Conservation (phyloP, 2,797 vertebrate species). For the Melanotaenia parkinsoni region DNA sequence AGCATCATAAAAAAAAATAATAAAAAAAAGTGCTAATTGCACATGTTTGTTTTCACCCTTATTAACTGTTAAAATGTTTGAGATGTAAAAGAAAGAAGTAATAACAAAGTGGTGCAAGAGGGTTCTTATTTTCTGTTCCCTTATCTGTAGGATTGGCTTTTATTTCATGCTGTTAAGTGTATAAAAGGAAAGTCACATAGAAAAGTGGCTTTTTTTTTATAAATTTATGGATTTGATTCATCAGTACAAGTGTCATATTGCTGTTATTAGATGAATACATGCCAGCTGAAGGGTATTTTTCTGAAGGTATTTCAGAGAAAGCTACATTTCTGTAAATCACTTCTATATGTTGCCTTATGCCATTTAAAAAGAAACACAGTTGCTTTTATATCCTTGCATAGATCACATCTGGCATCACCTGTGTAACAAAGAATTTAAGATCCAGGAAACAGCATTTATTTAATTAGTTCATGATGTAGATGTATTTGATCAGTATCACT, state of each 20-base stretch:
- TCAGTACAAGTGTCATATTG: slow-evolving; percentile 17
- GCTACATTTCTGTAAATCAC: slow-evolving; percentile 37
- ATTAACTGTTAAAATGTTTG: slow-evolving; percentile 51
- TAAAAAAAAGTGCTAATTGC: slow-evolving; percentile 6
- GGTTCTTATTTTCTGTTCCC: slow-evolving; percentile 38
- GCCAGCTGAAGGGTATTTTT: slow-evolving; percentile 44
- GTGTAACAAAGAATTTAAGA: slow-evolving; percentile 14
- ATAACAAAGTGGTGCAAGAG: slow-evolving; percentile 25
- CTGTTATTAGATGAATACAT: slow-evolving; percentile 32
- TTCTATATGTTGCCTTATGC: slow-evolving; percentile 56
- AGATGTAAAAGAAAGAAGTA: slow-evolving; percentile 41
- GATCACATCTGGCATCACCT: slow-evolving; percentile 16
- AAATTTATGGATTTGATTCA: slow-evolving; percentile 27
- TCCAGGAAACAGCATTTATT: slow-evolving; percentile 21
- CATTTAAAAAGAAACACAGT: slow-evolving; percentile 15
- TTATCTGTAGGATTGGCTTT: slow-evolving; percentile 33
- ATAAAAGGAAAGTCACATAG: slow-evolving; percentile 25
- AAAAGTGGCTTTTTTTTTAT: slow-evolving; percentile 33
- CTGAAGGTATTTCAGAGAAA: slow-evolving; percentile 40
- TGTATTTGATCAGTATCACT: slow-evolving; percentile 15
- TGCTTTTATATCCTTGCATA: slow-evolving; percentile 25
- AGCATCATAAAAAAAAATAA: slow-evolving; percentile 85
- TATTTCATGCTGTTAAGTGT: slow-evolving; percentile 36
- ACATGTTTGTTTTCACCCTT: slow-evolving; percentile 43
- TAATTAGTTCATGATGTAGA: slow-evolving; percentile 4